phyloP scores from a whole-genome alignment of 2,797 vertebrate species.

The Amphiprion clarkii region DNA sequence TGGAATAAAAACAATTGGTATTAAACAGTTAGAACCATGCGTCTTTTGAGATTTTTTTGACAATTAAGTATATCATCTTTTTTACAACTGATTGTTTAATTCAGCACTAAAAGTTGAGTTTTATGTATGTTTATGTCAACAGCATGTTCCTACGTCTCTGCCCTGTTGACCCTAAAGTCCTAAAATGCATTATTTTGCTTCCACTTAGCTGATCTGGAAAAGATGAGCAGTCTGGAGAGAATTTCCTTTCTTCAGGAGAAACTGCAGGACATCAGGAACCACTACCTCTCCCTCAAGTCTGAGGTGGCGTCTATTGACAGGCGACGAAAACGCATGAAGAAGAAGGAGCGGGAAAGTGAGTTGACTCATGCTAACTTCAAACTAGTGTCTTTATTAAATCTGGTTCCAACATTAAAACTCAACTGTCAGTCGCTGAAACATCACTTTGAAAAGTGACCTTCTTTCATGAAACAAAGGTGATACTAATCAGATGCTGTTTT shows the following conservation, averaged over 20 bases:
- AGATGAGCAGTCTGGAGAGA: constrained; percentile 88
- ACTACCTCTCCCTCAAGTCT: constrained; percentile 90
- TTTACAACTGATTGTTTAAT: background rate
- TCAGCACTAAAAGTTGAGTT: background rate
- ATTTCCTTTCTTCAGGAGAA: constrained; percentile 90
- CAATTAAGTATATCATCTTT: background rate
- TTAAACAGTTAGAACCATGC: too few relatives aligned
- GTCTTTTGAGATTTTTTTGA: too few relatives aligned
- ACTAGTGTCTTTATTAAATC: background rate
- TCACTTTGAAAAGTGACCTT: background rate
- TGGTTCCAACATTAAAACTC: background rate
- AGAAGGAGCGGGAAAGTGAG: constrained; percentile 90
- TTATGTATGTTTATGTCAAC: background rate
- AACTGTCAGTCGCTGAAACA: background rate
- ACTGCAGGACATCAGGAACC: constrained; percentile 89
- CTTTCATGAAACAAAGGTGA: background rate
- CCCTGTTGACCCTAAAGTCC: background rate
- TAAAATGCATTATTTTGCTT: background rate
- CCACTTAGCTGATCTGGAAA: constrained; percentile 85
- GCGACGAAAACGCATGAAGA: constrained; percentile 88
- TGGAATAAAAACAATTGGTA: too few relatives aligned
- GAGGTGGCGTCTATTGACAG: constrained; percentile 90
- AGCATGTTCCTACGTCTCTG: background rate
- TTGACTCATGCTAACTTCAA: constrained; percentile 1
- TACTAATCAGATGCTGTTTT: constrained; percentile 3